Evolutionary conservation across 2,797 vertebrate genomes (phyloP), one percentile per base, ranked within the genome.

Genomic region (Rhinatrema bivittatum): DNA sequence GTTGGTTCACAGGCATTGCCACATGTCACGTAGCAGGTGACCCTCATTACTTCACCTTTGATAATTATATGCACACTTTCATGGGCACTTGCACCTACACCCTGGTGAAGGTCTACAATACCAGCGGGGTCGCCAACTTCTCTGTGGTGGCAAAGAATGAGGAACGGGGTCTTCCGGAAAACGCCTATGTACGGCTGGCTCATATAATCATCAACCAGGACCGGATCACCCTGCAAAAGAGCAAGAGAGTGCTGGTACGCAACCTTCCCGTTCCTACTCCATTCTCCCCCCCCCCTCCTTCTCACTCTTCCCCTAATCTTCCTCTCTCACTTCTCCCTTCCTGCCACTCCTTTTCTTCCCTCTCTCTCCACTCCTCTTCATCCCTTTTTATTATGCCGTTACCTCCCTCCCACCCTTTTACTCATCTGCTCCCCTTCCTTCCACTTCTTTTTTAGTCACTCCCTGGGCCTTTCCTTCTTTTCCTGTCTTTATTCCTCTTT

Each of bases 31-130:
- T 88, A 21, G 74, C 81, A 2, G 81, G 81, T 26, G 79, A 84
- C 33, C 84, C 86, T 16, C 80, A 85, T 60, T 89, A 88, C 39
- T 76, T 85, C 70, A 91, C 86, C 16, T 93, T 92, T 11, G 87
- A 91, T 19, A 65, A 79, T 6, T 25, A 60, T 31, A 82, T 83
- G 79, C 84, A 89, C 49, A 84, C 79, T 1, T 76, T 81, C 63
- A 82, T 75, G 77, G 83, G 85, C 13, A 76, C 83, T 8, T 92
- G 88, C 53, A 85, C 86, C 5, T 87, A 89, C 29, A 70, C 82
- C 1, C 58, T 93, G 55, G 83, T 81, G 25, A 37, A 74, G 62
- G 60, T 85, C 7, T 92, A 90, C 47, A 66, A 87, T 42, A 22
- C 41, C 27, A 77, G 53, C 29, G 56, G 42, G 42, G 76, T 88